Evolutionary conservation across 1,140 invertebrate genomes (phyloP).

Genomic region (Drosophila burlai): DNA sequence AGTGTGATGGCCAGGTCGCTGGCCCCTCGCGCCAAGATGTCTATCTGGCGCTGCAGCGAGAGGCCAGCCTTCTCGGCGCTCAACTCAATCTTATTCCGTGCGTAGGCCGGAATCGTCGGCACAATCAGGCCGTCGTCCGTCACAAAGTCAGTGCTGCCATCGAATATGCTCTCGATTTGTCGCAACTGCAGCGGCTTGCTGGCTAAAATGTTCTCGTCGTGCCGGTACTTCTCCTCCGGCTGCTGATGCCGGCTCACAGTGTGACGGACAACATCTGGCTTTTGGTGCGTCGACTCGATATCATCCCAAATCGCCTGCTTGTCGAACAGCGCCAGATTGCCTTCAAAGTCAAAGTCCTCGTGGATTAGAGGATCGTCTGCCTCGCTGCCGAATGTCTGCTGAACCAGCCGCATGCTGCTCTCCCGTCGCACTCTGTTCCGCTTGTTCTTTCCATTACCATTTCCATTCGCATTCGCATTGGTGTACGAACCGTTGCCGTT

Average conservation of each 20-base stretch:
- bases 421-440: constrained; percentile 68
- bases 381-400: constrained; percentile 72
- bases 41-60: constrained; percentile 89
- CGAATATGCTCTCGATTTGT: constrained; percentile 89
- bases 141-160: constrained; percentile 89
- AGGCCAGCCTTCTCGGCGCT: constrained; percentile 89
- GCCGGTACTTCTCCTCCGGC: constrained; percentile 86
- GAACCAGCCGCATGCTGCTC: constrained; percentile 67
- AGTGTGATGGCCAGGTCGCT: constrained; percentile 92
- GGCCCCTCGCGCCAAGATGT: constrained; percentile 91
- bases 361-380: constrained; percentile 86
- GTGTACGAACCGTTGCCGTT: constrained; percentile 44
- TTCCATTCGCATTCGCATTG: constrained; percentile 55
- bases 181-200: constrained; percentile 88
- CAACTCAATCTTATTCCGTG: constrained; percentile 89
- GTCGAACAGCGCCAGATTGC: constrained; percentile 95
- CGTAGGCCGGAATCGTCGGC: constrained; percentile 89
- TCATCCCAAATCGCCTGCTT: constrained; percentile 93
- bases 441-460: constrained; percentile 59
- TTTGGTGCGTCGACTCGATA: constrained; percentile 87
- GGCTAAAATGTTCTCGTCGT: constrained; percentile 94
- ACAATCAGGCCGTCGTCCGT: constrained; percentile 93
- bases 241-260: constrained; percentile 46
- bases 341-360: constrained; percentile 97
- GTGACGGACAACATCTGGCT: constrained; percentile 87